A percentile compares a stretch with the other conserved stretches of the same genome.
These are phyloP conservation scores for Pelobates cultripes DNA, from an alignment of 2,797 vertebrate genomes.

Conservation along the genomic window DNA sequence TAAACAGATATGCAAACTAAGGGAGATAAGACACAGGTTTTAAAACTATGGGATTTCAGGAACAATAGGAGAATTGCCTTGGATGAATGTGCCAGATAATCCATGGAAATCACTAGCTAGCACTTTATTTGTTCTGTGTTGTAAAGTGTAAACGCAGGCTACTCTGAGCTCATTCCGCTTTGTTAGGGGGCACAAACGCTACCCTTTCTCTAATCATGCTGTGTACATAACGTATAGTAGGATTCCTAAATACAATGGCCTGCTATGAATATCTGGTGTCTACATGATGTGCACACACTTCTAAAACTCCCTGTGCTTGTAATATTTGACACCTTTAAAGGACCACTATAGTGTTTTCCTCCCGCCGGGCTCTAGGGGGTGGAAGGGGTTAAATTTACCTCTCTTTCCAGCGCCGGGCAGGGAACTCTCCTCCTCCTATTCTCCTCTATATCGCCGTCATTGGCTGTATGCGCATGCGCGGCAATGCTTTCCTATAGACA, in stretches of 20 bases:
- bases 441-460: too few species aligned
- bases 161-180: neutral
- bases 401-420: too few species aligned
- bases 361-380: too few species aligned
- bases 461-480: too few species aligned
- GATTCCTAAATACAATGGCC: neutral
- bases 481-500: too few species aligned
- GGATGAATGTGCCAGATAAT: slow-evolving; percentile 22
- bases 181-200: neutral
- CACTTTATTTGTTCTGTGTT: slow-evolving; percentile 43
- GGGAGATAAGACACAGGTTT: neutral
- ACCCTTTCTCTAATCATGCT: slow-evolving; percentile 4
- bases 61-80: slow-evolving; percentile 16
- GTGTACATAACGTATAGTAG: neutral
- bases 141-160: slow-evolving; percentile 13
- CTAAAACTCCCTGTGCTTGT: too few species aligned
- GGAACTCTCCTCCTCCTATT: too few species aligned
- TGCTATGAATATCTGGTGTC: too few species aligned
- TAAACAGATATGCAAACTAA: slow-evolving; percentile 28
- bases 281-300: neutral
- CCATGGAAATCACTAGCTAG: slow-evolving; percentile 17
- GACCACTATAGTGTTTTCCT: too few species aligned
- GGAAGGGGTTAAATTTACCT: too few species aligned
- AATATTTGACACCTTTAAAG: too few species aligned
- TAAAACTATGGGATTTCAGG: neutral